Evolutionary conservation across 2,888 invertebrate species (phyloP), one percentile per base, ranked within the genome.

Genomic region (Hirtodrosophila confusa): DNA sequence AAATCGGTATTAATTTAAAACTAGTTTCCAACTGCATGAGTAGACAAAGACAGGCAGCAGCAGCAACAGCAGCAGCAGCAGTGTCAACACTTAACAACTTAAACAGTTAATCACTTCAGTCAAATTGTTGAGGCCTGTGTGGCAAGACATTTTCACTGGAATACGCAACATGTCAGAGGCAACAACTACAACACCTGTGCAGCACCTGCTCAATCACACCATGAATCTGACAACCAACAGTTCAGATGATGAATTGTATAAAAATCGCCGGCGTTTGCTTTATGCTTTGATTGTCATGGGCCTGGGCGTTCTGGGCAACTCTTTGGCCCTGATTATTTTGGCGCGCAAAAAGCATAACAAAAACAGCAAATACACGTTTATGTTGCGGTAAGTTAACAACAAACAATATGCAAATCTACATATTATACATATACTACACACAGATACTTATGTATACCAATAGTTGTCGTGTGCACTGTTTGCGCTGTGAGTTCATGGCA

Each of bases 311-410:
- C 77, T 95, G 27, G 97, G 96, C 4, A 97, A 97, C 87, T 92
- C 94, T 8, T 93, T 95, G n/a, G 97, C 97, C 5, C 93, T 97
- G 51, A 92, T 95, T 53, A 95, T 95, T 71, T 93, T 97, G 80
- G 93, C 95, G 80, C 93, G 94, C 67, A 95, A 96, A 90, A 93
- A 94, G 75, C 94, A 94, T 87, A 93, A 95, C 39, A 93, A 96
- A 84, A 97, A 97, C 89, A 93, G 95, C 73, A 96, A 96, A 90
- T 96, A 97, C 91, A 93, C 96, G 78, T 92, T 97, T 84, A 94
- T 97, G 93, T 79, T 91, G 80, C 89, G 91, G 91, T 91, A 83
- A 90, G 89, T 85, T 43, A 4, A 41, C 29, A 63, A 44, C 36
- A 49, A 58, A 9, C 33, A 51, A 57, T 50, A 39, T 47, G 10